phyloP scores from a whole-genome alignment of 1,140 invertebrate species.

The Aphelenchoides fujianensis region DNA sequence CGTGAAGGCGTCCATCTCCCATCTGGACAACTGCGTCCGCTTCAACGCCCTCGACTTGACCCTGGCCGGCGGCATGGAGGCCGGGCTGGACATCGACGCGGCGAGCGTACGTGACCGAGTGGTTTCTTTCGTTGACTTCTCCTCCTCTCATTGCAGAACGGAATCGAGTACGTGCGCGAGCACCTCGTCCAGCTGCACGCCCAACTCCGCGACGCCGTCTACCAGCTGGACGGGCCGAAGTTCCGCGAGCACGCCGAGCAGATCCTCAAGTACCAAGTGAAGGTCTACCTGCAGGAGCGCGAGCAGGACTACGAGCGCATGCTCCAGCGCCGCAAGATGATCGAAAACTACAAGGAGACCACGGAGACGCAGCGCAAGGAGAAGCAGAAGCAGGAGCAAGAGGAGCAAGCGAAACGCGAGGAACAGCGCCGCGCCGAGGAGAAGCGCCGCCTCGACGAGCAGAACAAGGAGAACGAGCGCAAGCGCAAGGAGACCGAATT shows the following conservation, averaged over 20 bases:
- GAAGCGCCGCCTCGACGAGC: conserved; percentile 52
- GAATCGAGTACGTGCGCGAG: conserved; percentile 46
- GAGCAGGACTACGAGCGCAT: conserved; percentile 57
- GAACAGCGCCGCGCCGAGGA: conserved; percentile 57
- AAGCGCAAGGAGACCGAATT: conserved; percentile 47
- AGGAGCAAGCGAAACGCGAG: conserved; percentile 48
- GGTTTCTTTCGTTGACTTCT: not conserved
- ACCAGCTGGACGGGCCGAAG: conserved; percentile 34
- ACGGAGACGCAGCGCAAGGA: conserved; percentile 49
- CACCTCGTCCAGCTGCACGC: conserved; percentile 50
- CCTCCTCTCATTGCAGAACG: conserved; percentile 29
- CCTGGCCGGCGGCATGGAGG: conserved; percentile 54
- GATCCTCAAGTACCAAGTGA: conserved; percentile 41
- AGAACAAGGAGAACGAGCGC: conserved; percentile 56
- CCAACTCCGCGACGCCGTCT: conserved; percentile 39
- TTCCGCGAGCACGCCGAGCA: not conserved
- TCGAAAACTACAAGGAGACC: conserved; percentile 58
- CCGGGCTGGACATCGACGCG: conserved; percentile 34
- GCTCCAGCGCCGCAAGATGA: conserved; percentile 49
- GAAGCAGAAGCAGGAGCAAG: conserved; percentile 45
- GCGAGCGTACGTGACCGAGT: conserved; percentile 22
- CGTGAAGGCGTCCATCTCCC: conserved; percentile 54
- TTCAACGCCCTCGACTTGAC: conserved; percentile 53
- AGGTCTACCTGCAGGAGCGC: conserved; percentile 42
- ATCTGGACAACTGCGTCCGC: conserved; percentile 52